Percentiles rank a stretch among this genome's conserved stretches.
Evolutionary conservation across 2,113 vertebrate genomes (phyloP).

Genomic region (Mus spicilegus): DNA sequence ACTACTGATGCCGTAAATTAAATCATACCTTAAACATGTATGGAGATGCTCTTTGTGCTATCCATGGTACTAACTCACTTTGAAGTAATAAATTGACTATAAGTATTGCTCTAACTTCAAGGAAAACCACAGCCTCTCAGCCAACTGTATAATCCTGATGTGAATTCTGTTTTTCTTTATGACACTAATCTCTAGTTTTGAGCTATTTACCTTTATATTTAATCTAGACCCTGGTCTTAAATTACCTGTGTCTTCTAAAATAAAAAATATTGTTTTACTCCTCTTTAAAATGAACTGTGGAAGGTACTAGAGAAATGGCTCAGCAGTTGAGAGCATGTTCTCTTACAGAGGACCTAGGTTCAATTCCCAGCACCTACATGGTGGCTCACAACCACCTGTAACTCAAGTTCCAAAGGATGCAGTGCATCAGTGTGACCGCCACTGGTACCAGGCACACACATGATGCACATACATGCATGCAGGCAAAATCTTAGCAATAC

Average conservation of each 20-base stretch:
- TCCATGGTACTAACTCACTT: background rate
- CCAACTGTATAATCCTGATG: background rate
- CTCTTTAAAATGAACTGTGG: background rate
- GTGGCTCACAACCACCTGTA: background rate
- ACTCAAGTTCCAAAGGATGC: background rate
- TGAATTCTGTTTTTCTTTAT: background rate
- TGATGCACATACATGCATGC: background rate
- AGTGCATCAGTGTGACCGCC: background rate
- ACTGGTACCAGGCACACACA: background rate
- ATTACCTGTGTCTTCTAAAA: conserved; percentile 24
- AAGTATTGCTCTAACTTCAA: background rate
- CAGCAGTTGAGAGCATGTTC: background rate
- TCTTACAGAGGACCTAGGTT: background rate
- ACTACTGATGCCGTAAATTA: background rate
- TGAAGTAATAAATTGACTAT: background rate
- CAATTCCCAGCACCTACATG: background rate
- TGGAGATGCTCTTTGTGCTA: background rate
- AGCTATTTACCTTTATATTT: background rate
- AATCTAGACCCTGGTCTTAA: background rate
- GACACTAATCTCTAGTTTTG: background rate
- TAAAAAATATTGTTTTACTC: background rate
- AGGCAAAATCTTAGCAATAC: background rate
- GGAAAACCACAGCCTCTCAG: background rate
- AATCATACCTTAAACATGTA: background rate
- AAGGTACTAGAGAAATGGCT: background rate